Conservation (phyloP, 1,140 invertebrate genomes). For the Musca vetustissima region DNA sequence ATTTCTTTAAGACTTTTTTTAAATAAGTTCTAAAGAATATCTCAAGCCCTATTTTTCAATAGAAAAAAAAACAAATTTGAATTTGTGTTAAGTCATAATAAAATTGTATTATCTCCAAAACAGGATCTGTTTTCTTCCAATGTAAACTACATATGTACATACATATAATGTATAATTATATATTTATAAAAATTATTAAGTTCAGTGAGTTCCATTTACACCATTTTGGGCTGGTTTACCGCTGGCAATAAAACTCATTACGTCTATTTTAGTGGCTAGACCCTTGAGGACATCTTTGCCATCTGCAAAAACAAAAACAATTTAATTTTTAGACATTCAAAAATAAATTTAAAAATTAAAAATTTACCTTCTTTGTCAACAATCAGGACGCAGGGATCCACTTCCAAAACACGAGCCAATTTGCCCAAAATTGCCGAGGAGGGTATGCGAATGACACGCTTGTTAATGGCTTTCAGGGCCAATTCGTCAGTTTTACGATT, state of each 20-base stretch:
- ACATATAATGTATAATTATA: no score
- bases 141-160: not conserved
- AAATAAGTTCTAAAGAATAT: no score
- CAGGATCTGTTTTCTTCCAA: not conserved
- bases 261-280: conserved; percentile 27
- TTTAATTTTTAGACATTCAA: not conserved
- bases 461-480: conserved; percentile 68
- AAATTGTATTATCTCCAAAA: not conserved
- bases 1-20: no score
- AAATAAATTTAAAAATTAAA: not conserved
- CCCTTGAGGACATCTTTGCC: conserved; percentile 28
- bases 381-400: conserved; percentile 76
- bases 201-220: conserved; percentile 20
- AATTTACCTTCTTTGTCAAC: conserved; percentile 29
- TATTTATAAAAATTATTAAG: not conserved
- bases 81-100: no score
- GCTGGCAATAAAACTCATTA: conserved; percentile 25
- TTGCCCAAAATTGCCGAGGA: conserved; percentile 68
- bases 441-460: conserved; percentile 74
- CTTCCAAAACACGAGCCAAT: conserved; percentile 77
- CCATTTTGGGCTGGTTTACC: conserved; percentile 18
- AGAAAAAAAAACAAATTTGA: no score
- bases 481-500: conserved; percentile 64
- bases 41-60: no score
- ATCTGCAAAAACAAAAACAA: conserved; percentile 8